Conservation (phyloP, 92 coral and sea anemone genomes). For the Heliopora coerulea region DNA sequence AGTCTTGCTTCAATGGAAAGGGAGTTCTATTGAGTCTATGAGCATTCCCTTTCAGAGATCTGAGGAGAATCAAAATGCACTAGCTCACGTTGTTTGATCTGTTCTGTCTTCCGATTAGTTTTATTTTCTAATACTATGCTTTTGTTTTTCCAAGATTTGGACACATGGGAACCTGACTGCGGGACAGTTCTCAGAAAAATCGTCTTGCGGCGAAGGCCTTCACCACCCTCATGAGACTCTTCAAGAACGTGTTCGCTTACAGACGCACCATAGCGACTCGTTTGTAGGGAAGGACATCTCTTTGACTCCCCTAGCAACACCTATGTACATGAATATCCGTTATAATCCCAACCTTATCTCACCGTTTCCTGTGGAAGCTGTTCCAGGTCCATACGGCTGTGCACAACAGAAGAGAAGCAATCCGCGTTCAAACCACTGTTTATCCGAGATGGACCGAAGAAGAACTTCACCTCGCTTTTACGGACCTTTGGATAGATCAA, state of each 20-base stretch:
- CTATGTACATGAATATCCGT: slow-evolving; percentile 35
- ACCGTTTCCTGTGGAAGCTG: slow-evolving; percentile 24
- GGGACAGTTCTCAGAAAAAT: slow-evolving; percentile 39
- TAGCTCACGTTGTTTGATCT: no score
- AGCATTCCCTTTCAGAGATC: no score
- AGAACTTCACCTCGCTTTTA: not conserved
- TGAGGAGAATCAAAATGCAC: no score
- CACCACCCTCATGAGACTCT: slow-evolving; percentile 11
- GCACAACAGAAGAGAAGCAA: not conserved
- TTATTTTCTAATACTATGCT: no score
- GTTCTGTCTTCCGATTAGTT: no score
- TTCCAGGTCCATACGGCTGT: slow-evolving; percentile 16
- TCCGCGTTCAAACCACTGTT: not conserved
- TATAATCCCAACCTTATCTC: slow-evolving; percentile 33
- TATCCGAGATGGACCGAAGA: not conserved
- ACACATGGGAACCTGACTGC: slow-evolving; percentile 21
- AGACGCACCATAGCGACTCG: slow-evolving; percentile 34
- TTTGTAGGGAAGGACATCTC: slow-evolving; percentile 30
- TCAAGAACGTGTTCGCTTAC: not conserved
- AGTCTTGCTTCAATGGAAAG: no score
- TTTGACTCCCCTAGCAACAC: slow-evolving; percentile 26
- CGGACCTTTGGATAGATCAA: not conserved
- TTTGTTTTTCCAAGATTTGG: slow-evolving; percentile 20
- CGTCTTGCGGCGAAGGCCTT: slow-evolving; percentile 30
- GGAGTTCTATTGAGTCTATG: no score